phyloP scores from a whole-genome alignment of 2,888 invertebrate species.

The Brachyopa scutellaris region DNA sequence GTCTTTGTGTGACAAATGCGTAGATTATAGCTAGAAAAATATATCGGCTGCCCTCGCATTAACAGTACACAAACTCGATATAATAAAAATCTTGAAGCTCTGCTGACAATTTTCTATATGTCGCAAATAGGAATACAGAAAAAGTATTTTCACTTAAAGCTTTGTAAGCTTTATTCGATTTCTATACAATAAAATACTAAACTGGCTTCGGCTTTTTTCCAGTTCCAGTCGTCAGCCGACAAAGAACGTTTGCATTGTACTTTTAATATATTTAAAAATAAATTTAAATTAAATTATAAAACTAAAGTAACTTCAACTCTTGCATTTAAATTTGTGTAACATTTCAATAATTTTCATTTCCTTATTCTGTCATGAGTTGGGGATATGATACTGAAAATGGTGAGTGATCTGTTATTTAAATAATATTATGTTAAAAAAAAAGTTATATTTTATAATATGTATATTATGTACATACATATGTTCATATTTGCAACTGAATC shows the following conservation, averaged over 20 bases:
- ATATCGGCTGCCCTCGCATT: background rate
- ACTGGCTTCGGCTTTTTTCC: conserved; percentile 46
- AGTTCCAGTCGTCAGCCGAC: conserved; percentile 58
- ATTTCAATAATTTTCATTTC: conserved; percentile 19
- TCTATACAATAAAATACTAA: conserved; percentile 58
- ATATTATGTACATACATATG: conserved; percentile 8
- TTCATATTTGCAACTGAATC: background rate
- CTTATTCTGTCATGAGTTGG: conserved; percentile 62
- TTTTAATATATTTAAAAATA: conserved; percentile 9
- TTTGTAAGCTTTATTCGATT: conserved; percentile 48
- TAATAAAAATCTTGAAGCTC: conserved; percentile 46
- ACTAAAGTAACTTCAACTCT: conserved; percentile 6
- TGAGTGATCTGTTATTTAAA: conserved; percentile 45
- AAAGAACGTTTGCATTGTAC: conserved; percentile 23
- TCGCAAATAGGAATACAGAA: conserved; percentile 29
- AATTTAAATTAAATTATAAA: conserved; percentile 55
- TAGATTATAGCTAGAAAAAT: conserved; percentile 10
- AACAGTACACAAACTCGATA: conserved; percentile 9
- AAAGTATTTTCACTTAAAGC: conserved; percentile 40
- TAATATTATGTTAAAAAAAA: background rate
- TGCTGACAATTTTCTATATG: conserved; percentile 29
- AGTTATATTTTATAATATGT: no score
- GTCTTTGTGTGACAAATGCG: conserved; percentile 40
- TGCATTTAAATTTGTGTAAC: conserved; percentile 2
- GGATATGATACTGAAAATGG: conserved; percentile 62